Evolutionary conservation across 1,140 invertebrate genomes (phyloP), one percentile per base, ranked within the genome.

Genomic region (Micrasema minimum): DNA sequence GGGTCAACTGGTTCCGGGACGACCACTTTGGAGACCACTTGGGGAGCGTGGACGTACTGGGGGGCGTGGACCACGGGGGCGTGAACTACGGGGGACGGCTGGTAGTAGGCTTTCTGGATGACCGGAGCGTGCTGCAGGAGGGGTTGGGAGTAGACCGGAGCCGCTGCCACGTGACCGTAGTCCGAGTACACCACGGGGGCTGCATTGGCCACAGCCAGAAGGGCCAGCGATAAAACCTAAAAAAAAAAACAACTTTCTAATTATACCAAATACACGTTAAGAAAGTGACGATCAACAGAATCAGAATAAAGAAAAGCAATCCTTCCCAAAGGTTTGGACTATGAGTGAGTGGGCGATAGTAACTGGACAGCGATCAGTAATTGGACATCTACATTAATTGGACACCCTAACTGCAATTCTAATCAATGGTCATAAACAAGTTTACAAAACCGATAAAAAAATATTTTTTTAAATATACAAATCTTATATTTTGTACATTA

Each of bases 1-100:
- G 89, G 87, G 80, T 91, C 89, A 72, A 87, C 85, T 18, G 88
- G 87, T 78, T 91, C 88, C 0, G 85, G 71, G 66, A 73, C 78
- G 57, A 82, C 76, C 31, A 84, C 73, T 14, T 81, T 77, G 20
- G 81, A 78, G 3, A 80, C 76, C 1, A 66, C 50, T 26, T 57
- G 67, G 14, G 68, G 48, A 5, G 78, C 66, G 14, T 76, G 72
- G 26, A 80, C 76, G 11, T 76, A 70, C 41, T 71, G 77, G 10
- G 77, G 76, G 45, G 77, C 77, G 7, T 31, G 26, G 26, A 31
- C 3, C 3, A 31, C 26, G 2, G 26, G 26, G 5, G 78, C 76
- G 11, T 74, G 69, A n/a, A n/a, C n/a, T n/a, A n/a, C 68, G 35
- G 77, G 75, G 48, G 16, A 35, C 16, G 51, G 59, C 37, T 57